phyloP scores from a whole-genome alignment of 2,797 vertebrate genomes.

The Gobio occitaniae region DNA sequence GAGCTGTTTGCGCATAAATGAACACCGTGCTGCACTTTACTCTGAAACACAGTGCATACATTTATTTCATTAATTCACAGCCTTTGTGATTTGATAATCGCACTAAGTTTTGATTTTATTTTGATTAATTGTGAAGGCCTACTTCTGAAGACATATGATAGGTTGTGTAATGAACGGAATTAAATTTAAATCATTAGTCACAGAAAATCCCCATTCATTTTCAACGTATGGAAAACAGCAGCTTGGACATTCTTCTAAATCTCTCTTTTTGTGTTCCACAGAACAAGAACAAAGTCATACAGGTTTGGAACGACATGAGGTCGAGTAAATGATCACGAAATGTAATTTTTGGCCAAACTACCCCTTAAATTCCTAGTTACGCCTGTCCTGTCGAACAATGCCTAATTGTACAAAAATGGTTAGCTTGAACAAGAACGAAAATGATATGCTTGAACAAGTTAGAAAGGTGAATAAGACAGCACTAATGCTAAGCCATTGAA shows the following conservation, averaged over 20 bases:
- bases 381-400: constrained; percentile 2
- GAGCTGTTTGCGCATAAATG: neutral
- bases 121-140: neutral
- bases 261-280: neutral
- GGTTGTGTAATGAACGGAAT: neutral
- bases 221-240: neutral
- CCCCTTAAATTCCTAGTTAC: constrained; percentile 4
- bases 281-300: neutral
- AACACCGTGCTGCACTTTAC: neutral
- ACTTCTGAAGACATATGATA: neutral
- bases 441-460: constrained; percentile 60
- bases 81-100: neutral
- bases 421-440: constrained; percentile 29
- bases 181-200: neutral
- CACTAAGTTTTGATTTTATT: neutral
- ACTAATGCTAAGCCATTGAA: constrained; percentile 51
- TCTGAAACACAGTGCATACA: neutral
- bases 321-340: neutral
- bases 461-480: constrained; percentile 40
- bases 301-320: neutral
- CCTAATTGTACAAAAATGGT: constrained; percentile 30
- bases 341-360: neutral
- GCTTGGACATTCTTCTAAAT: neutral
- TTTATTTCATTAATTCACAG: neutral
- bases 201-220: neutral